These are phyloP conservation scores for Sphaerophoria rueppellii DNA, from an alignment of 2,888 invertebrate species.

Conservation along the genomic window DNA sequence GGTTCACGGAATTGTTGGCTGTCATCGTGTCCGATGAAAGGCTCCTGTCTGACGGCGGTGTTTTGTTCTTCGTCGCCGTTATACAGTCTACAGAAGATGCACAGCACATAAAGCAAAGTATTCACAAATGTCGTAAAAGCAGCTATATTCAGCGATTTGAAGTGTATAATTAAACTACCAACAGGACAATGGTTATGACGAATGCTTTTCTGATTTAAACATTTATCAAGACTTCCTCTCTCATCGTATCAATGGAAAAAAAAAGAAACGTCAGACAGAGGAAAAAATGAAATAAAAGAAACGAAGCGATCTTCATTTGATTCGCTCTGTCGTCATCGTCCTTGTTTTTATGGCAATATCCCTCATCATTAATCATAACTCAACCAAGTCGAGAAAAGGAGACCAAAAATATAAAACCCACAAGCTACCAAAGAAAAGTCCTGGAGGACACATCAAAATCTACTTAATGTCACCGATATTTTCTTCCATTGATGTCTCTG, in stretches of 20 bases:
- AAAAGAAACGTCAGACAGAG: slow-evolving; percentile 9
- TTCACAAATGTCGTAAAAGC: no score
- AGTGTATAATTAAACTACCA: slow-evolving; percentile 15
- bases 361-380: slow-evolving; percentile 64
- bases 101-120: no score
- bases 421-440: slow-evolving; percentile 25
- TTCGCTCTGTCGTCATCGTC: slow-evolving; percentile 38
- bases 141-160: not conserved
- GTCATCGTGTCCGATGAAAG: no score
- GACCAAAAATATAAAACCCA: slow-evolving; percentile 1
- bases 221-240: slow-evolving; percentile 61
- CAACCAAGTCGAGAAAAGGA: slow-evolving; percentile 7
- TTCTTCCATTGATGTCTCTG: slow-evolving; percentile 64
- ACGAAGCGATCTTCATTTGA: slow-evolving; percentile 40
- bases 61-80: no score
- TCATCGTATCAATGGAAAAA: not conserved
- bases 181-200: slow-evolving; percentile 57
- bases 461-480: slow-evolving; percentile 73
- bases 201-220: slow-evolving; percentile 69
- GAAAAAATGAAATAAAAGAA: no score
- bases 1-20: no score
- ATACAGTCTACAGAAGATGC: no score
- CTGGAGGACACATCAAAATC: slow-evolving; percentile 65
- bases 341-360: slow-evolving; percentile 64
- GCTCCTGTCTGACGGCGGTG: no score